Conservation (phyloP, 1,140 invertebrate genomes). For the Meloidogyne chitwoodi region DNA sequence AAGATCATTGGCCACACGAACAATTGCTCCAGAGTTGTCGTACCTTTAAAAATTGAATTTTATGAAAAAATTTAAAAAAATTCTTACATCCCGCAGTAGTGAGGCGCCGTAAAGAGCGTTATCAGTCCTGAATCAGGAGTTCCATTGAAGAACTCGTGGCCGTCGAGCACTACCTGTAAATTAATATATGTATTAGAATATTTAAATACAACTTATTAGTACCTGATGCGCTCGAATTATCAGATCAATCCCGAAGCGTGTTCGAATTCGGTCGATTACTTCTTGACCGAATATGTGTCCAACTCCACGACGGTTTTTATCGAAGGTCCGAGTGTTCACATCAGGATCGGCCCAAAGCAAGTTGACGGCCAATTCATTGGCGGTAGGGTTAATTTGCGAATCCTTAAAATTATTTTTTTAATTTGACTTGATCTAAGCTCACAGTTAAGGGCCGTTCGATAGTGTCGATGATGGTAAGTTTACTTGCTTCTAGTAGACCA, state of each 20-base stretch:
- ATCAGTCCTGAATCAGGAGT: background rate
- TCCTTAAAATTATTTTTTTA: background rate
- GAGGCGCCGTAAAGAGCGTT: background rate
- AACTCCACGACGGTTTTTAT: background rate
- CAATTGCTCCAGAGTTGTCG: background rate
- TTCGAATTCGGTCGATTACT: background rate
- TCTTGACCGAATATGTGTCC: background rate
- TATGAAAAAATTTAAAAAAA: background rate
- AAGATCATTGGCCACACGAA: background rate
- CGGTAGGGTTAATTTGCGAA: background rate
- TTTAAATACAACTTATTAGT: background rate
- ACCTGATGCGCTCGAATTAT: background rate
- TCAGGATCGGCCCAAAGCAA: background rate
- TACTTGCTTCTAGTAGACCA: background rate
- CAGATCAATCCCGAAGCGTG: background rate
- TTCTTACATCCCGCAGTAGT: background rate
- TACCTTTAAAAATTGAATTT: background rate
- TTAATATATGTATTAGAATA: background rate
- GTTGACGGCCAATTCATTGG: background rate
- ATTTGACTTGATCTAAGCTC: background rate
- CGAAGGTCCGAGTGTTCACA: background rate
- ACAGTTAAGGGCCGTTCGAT: background rate
- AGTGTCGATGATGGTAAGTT: background rate
- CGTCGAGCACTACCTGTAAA: background rate
- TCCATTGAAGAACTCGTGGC: background rate